Evolutionary conservation across 2,888 invertebrate species (phyloP).

Genomic region (Dynastes grantii): DNA sequence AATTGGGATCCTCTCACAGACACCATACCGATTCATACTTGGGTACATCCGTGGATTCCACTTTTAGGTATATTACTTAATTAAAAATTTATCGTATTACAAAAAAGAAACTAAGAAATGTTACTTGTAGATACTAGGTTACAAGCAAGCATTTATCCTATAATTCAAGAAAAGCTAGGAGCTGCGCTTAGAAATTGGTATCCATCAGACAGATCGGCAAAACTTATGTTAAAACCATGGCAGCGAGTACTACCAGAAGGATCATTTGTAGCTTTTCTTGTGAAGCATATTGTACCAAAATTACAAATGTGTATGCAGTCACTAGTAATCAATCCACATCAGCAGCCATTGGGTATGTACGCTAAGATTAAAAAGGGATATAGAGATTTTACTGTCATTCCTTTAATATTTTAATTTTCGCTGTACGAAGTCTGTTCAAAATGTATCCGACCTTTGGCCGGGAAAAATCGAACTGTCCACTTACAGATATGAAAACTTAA

Average conservation of each 20-base stretch:
- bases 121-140: constrained; percentile 64
- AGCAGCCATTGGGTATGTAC: constrained; percentile 77
- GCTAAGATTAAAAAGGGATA: background rate
- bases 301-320: constrained; percentile 80
- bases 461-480: too few relatives aligned
- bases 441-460: too few relatives aligned
- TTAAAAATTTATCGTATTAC: constrained; percentile 59
- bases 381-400: too few relatives aligned
- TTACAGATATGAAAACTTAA: too few relatives aligned
- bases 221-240: constrained; percentile 95
- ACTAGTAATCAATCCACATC: constrained; percentile 81
- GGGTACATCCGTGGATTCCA: constrained; percentile 98
- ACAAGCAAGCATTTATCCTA: constrained; percentile 64
- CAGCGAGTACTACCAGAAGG: constrained; percentile 75
- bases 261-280: constrained; percentile 85
- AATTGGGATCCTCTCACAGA: constrained; percentile 97
- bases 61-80: constrained; percentile 77
- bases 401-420: too few relatives aligned
- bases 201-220: constrained; percentile 94
- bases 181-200: constrained; percentile 94
- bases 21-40: constrained; percentile 94
- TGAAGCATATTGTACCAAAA: constrained; percentile 92
- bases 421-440: too few relatives aligned
- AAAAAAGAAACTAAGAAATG: constrained; percentile 10
- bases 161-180: constrained; percentile 93